Base-by-base conservation (phyloP, 37 sponge, comb jelly and placozoan genomes). In the Tethya wilhelma region DNA sequence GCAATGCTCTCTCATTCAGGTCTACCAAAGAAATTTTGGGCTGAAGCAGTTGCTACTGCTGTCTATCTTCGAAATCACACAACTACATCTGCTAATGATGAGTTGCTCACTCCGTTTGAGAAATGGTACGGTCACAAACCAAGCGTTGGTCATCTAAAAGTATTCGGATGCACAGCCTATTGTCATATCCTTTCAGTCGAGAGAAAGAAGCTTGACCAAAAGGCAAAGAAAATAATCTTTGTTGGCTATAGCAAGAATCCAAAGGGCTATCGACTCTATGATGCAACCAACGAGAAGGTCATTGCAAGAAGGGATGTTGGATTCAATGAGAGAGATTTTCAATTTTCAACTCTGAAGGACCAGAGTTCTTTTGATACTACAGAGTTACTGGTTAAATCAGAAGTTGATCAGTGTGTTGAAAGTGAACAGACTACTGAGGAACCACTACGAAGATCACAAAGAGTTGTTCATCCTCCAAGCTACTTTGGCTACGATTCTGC, bases 1-100 rank as follows among this genome's bases (percentile, higher is more conserved):
- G 39, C 77, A 37, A 84, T 84, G 85, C 28, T 84, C 42, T 25
- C 73, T 40, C 86, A 85, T 70, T 44, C 86, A 36, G 73, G 73
- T 29, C 64, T 85, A 45, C 44, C 71, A 1, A 59, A 77, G 23
- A 69, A 39, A 28, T 85, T 33, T 34, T 84, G 85, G 85, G 79
- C 79, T 70, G 86, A 79, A 72, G 86, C 86, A 45, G 74, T 78
- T 46, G 67, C 64, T 20, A 79, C 79, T 64, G 86, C 78, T 68
- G 79, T 74, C 30, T 86, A 46, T 62, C 36, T 78, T 9, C 62
- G 79, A 28, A 86, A 86, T 58, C 77, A 73, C 40, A 42, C 67
- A 4, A 38, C 73, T 23, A 86, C 86, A 44, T 72, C 79, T 30
- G 74, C 78, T 33, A 56, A 31, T 28, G 59, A 56, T 31, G 78